Base-by-base conservation (phyloP, 2,797 vertebrate genomes). In the Acanthis flammea region DNA sequence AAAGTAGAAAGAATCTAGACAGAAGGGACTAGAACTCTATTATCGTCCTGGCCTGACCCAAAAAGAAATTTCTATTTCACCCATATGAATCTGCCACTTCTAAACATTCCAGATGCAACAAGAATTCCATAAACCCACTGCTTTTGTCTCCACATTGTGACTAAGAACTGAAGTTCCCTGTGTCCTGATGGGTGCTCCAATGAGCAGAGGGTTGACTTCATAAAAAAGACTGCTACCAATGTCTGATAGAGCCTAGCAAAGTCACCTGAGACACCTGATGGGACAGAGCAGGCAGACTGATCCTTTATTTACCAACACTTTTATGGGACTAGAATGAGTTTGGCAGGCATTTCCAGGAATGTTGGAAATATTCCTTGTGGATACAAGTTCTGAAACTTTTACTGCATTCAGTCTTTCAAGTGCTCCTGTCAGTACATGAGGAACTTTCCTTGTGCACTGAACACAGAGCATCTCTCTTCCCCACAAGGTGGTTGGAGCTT, bases 401-500 rank as follows among this genome's bases (percentile, higher is more conserved):
- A 8, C 13, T 45, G 4, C 31, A 8, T 6, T 3, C 8, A 14
- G 6, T 57, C 19, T 78, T 61, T 68, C 18, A 57, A 30, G 10
- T 4, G 6, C 12, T 7, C 9, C 5, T 14, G 18, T 35, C 50
- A 30, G 16, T 19, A 15, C 2, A 1, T 14, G n/a, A 53, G 8
- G 37, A 78, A 28, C 14, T 84, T 86, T 44, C 54, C 21, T 51
- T 41, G 45, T 53, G 16, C 2, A 2, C 22, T 77, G 18, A 55
- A 19, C 45, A n/a, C 4, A 35, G 8, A 58, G 8, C 30, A 57
- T 51, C 24, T 74, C 3, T 62, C 5, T 50, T 42, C 33, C 9
- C 8, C 12, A 8, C 8, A 9, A 3, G 0, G 0, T 10, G 13
- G 15, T 6, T 60, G 48, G 58, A 79, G 13, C 17, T 60, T 57